phyloP scores from a whole-genome alignment of 1,140 invertebrate genomes.

The Hylaeus volcanicus region DNA sequence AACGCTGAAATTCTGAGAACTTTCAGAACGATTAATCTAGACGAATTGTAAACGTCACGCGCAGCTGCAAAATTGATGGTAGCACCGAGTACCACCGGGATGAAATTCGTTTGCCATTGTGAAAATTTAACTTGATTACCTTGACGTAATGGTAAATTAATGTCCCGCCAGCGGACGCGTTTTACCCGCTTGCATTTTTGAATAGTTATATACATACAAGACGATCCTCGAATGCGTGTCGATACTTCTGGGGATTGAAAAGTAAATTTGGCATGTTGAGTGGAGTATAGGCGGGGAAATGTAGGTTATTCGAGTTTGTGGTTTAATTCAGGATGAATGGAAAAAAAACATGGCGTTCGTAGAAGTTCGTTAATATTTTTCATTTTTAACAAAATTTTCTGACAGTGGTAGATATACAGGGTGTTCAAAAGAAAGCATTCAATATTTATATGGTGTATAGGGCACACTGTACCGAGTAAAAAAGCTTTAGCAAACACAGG shows the following conservation, averaged over 20 bases:
- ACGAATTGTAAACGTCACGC: conserved; percentile 63
- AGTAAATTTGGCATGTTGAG: not conserved
- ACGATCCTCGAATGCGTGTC: no score
- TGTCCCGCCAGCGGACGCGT: conserved; percentile 37
- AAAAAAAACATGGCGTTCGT: no score
- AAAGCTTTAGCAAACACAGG: no score
- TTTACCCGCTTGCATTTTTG: conserved; percentile 33
- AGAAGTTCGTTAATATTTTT: no score
- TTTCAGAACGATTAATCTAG: conserved; percentile 58
- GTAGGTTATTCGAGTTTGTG: no score
- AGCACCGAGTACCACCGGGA: conserved; percentile 42
- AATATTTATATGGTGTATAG: no score
- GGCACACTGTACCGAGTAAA: no score
- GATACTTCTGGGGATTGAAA: not conserved
- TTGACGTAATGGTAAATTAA: conserved; percentile 62
- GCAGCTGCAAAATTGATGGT: conserved; percentile 67
- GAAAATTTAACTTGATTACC: conserved; percentile 65
- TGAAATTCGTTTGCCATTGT: conserved; percentile 65
- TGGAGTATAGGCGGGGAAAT: no score
- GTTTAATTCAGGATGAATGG: no score
- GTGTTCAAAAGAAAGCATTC: no score
- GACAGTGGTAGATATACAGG: no score
- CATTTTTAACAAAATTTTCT: no score
- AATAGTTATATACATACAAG: not conserved
- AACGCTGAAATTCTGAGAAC: conserved; percentile 57